These are phyloP conservation scores for Thumatha senex DNA, from an alignment of 2,888 invertebrate species.

Conservation along the genomic window DNA sequence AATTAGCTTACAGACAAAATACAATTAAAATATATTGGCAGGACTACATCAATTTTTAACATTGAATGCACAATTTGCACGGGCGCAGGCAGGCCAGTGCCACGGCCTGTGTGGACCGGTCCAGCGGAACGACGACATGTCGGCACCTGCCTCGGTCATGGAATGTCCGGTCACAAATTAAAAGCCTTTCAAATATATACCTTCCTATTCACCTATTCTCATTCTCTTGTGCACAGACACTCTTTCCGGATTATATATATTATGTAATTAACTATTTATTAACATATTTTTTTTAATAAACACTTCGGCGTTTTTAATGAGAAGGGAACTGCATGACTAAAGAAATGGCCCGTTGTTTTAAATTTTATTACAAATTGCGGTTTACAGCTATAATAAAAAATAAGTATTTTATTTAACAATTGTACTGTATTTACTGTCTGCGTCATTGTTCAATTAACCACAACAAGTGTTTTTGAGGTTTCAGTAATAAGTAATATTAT, in stretches of 20 bases:
- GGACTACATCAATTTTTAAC: constrained; percentile 33
- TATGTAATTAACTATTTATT: constrained; percentile 33
- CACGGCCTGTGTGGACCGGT: constrained; percentile 55
- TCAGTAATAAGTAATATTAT: neutral
- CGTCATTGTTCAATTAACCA: neutral
- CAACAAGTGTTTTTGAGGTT: constrained; percentile 1
- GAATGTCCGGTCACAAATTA: constrained; percentile 68
- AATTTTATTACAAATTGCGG: neutral
- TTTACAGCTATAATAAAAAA: neutral
- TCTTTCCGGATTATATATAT: constrained; percentile 49
- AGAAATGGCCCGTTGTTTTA: no score
- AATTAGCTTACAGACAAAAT: no score
- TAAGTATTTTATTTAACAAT: neutral
- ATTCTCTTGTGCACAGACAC: constrained; percentile 42
- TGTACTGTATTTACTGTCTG: neutral
- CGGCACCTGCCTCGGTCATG: constrained; percentile 68
- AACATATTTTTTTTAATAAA: no score
- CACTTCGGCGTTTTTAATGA: no score
- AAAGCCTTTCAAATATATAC: constrained; percentile 46
- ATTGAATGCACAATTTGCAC: constrained; percentile 51
- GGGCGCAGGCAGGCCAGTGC: constrained; percentile 40
- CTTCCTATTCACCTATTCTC: constrained; percentile 19
- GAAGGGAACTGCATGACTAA: no score
- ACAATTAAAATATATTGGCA: no score
- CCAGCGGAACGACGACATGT: constrained; percentile 59